Percentiles rank a stretch among this genome's conserved stretches.
phyloP scores from a whole-genome alignment of 1,140 invertebrate species.

The Listronotus bonariensis region DNA sequence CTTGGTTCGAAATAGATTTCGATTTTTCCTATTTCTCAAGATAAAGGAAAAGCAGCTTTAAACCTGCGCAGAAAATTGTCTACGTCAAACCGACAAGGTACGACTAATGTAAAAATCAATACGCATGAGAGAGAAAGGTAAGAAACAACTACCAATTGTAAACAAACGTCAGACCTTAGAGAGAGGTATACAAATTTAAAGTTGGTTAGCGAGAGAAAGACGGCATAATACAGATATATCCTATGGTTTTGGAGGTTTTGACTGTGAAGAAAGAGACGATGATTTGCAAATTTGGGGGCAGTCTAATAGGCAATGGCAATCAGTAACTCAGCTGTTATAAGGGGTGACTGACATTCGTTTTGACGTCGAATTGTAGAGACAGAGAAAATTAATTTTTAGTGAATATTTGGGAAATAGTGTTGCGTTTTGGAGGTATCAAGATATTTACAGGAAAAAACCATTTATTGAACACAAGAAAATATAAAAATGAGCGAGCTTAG shows the following conservation, averaged over 20 bases:
- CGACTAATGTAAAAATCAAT: constrained; percentile 17
- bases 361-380: constrained; percentile 42
- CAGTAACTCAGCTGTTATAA: constrained; percentile 48
- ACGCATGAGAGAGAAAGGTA: neutral
- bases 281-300: constrained; percentile 40
- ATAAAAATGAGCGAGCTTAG: constrained; percentile 69
- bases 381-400: constrained; percentile 39
- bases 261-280: constrained; percentile 37
- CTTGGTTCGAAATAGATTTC: constrained; percentile 28
- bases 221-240: constrained; percentile 3
- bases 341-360: constrained; percentile 50
- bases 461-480: constrained; percentile 9
- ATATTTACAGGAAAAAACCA: neutral
- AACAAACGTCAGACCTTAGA: neutral
- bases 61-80: constrained; percentile 1
- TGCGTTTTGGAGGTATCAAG: constrained; percentile 11
- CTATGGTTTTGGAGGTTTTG: constrained; percentile 32
- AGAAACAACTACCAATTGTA: neutral
- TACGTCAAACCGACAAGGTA: constrained; percentile 4
- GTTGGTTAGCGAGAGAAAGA: constrained; percentile 1
- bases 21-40: constrained; percentile 19
- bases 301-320: constrained; percentile 34
- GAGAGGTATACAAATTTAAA: neutral
- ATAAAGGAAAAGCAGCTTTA: constrained; percentile 25
- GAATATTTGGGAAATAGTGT: constrained; percentile 33